Percentiles rank a stretch among this genome's conserved stretches.
Evolutionary conservation across 2,888 invertebrate species (phyloP).

Genomic region (Clostera curtula): DNA sequence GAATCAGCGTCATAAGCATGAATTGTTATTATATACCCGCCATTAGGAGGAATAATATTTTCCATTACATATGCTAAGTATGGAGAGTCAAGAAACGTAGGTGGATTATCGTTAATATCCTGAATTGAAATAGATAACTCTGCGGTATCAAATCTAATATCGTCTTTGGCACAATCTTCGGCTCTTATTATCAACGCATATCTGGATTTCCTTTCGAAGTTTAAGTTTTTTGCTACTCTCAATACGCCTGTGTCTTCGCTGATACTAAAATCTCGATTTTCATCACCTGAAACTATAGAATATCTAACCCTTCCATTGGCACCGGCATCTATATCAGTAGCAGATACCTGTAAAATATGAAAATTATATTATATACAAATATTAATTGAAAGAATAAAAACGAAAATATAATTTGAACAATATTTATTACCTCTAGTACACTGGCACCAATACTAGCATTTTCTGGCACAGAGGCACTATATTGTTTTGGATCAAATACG

Average conservation of each 20-base stretch:
- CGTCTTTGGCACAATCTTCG: slow-evolving; percentile 89
- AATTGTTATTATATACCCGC: slow-evolving; percentile 87
- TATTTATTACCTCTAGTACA: slow-evolving; percentile 86
- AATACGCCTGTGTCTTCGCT: slow-evolving; percentile 94
- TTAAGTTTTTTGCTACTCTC: slow-evolving; percentile 92
- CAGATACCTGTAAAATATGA: slow-evolving; percentile 79
- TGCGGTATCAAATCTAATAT: slow-evolving; percentile 83
- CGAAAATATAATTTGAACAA: too few relatives aligned
- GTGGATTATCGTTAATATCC: slow-evolving; percentile 96
- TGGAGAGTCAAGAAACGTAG: slow-evolving; percentile 95
- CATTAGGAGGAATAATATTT: slow-evolving; percentile 87
- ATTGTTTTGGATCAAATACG: slow-evolving; percentile 91
- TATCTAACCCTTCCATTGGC: slow-evolving; percentile 94
- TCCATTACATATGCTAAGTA: slow-evolving; percentile 96
- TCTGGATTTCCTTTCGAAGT: slow-evolving; percentile 91
- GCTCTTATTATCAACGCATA: slow-evolving; percentile 90
- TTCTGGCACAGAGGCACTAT: slow-evolving; percentile 92
- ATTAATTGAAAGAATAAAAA: not conserved
- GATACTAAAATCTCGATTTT: slow-evolving; percentile 92
- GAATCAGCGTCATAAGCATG: slow-evolving; percentile 94
- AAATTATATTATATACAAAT: slow-evolving; percentile 2
- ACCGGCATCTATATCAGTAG: slow-evolving; percentile 91
- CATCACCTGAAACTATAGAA: slow-evolving; percentile 91
- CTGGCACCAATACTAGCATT: slow-evolving; percentile 95
- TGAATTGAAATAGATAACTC: slow-evolving; percentile 88